Base-by-base conservation (phyloP, 2,797 vertebrate species). In the Dicrostonyx torquatus region DNA sequence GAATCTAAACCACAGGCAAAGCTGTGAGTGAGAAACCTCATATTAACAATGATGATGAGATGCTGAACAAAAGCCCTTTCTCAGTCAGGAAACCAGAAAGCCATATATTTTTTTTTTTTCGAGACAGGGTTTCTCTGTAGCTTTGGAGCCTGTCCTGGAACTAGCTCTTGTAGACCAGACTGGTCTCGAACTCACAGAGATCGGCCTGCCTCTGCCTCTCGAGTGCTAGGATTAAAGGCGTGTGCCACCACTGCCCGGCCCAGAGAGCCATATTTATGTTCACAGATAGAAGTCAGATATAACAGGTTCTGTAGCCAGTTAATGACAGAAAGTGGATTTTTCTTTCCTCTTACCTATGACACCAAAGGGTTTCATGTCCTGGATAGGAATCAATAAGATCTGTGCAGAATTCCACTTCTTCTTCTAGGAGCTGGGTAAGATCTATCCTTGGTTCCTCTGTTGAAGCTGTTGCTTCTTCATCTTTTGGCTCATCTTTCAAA, bases 281-380 rank as follows among this genome's bases (percentile, higher is more conserved):
- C 55, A 24, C 11, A 72, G 37, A 13, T 18, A 94, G 22, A 31
- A 76, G 31, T 62, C 37, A 90, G 37, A 85, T n/a, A 7, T 18
- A 93, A 73, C 20, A 75, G 68, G 34, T 58, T 62, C 73, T 83
- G 26, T 12, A 40, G 10, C n/a, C 12, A 89, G 34, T 70, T 85
- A 94, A 26, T 87, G 20, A 55, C 2, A 76, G 70, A 45, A 94
- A 76, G 86, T 79, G 15, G 43, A 24, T 62, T 78, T 73, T 77
- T 92, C 89, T 45, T 11, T 91, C 85, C 37, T 94, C 98, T 99
- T 98, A 99, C 99, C 99, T 99, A 98, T 99, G 99, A 98, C 99
- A 99, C 99, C 99, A 99, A 80, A 99, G 99, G 0, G 99, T 98
- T 98, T 99, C 99, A 50, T 99, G 99, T 62, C 99, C 99, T 15